A percentile compares a stretch with the other conserved stretches of the same genome.
Evolutionary conservation across 2,888 invertebrate genomes (phyloP).

Genomic region (Protonemura montana): DNA sequence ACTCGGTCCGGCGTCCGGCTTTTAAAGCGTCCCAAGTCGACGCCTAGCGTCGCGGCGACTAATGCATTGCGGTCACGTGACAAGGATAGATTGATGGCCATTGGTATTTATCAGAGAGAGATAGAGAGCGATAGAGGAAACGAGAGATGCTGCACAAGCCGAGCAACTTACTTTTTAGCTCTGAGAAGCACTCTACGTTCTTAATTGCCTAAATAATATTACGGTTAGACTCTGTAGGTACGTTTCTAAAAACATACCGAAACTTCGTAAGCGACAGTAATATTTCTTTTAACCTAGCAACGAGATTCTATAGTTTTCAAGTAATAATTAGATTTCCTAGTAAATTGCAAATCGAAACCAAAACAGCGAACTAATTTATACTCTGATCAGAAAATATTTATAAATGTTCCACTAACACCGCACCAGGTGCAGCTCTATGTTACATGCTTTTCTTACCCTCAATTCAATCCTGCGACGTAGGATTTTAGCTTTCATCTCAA

Average conservation of each 20-base stretch:
- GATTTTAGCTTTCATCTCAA: background rate
- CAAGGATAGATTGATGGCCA: background rate
- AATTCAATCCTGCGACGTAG: background rate
- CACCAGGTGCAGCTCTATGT: background rate
- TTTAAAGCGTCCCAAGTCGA: slow-evolving; percentile 25
- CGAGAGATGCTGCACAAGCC: background rate
- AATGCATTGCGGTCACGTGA: slow-evolving; percentile 12
- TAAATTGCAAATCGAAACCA: background rate
- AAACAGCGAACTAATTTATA: background rate
- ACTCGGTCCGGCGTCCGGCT: slow-evolving; percentile 25
- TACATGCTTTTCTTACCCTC: background rate
- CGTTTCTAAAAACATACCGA: background rate
- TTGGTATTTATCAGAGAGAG: background rate
- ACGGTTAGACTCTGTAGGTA: background rate
- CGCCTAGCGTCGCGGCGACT: slow-evolving; percentile 17
- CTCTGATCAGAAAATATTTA: background rate
- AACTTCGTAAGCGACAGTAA: background rate
- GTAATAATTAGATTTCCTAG: too few species aligned
- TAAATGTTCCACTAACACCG: background rate
- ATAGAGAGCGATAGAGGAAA: background rate
- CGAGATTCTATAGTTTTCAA: too few species aligned
- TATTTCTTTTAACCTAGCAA: too few species aligned
- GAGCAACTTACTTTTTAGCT: background rate
- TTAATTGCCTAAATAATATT: background rate
- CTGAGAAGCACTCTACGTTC: background rate